Evolutionary conservation across 2,113 vertebrate species (phyloP).

Genomic region (Salvator merianae): DNA sequence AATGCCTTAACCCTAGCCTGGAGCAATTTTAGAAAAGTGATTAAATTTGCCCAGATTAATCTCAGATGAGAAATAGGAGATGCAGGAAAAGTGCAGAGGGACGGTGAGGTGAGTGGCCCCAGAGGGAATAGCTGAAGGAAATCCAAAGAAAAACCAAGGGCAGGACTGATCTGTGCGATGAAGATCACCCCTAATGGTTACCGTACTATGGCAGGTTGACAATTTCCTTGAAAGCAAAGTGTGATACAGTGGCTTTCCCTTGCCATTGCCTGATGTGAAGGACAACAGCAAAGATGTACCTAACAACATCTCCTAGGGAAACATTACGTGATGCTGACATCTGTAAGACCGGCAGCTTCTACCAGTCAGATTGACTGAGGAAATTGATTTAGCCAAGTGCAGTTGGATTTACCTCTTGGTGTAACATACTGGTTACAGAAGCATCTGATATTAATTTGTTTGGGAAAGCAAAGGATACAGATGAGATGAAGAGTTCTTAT

Average conservation of each 20-base stretch:
- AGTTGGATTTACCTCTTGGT: not conserved
- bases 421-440: not conserved
- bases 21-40: not conserved
- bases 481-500: not conserved
- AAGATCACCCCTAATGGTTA: not conserved
- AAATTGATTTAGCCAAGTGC: not conserved
- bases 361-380: not conserved
- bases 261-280: not conserved
- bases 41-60: conserved; percentile 1
- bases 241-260: not conserved
- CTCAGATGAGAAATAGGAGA: not conserved
- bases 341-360: not conserved
- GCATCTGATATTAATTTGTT: not conserved
- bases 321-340: not conserved
- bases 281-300: not conserved
- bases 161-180: not conserved
- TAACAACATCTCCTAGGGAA: not conserved
- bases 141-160: not conserved
- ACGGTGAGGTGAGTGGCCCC: not conserved
- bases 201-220: not conserved
- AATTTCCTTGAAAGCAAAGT: not conserved
- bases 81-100: not conserved
- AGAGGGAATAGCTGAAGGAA: not conserved
- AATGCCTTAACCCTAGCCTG: not conserved
- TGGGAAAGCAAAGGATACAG: not conserved